Evolutionary conservation across 2,888 invertebrate genomes (phyloP).

Genomic region (Cantharis rufa): DNA sequence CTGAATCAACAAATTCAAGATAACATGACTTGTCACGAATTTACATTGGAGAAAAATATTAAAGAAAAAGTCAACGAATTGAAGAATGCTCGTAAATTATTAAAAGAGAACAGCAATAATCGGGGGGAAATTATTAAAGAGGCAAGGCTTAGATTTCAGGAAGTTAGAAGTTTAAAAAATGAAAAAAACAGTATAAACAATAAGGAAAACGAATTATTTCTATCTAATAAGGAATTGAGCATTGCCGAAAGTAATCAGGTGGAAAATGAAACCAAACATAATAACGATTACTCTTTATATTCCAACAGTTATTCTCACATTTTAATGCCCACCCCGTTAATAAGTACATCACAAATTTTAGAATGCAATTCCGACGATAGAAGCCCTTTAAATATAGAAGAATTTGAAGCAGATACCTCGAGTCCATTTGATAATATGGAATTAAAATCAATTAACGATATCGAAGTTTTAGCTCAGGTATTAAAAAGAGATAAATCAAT

Average conservation of each 20-base stretch:
- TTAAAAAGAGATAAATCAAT: slow-evolving; percentile 53
- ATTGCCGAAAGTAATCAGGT: not conserved
- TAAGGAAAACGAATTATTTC: slow-evolving; percentile 31
- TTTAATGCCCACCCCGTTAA: slow-evolving; percentile 55
- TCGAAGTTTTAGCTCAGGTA: slow-evolving; percentile 87
- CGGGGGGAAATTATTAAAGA: slow-evolving; percentile 65
- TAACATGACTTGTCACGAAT: slow-evolving; percentile 69
- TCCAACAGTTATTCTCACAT: slow-evolving; percentile 48
- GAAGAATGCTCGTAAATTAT: slow-evolving; percentile 66
- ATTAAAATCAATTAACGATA: slow-evolving; percentile 88
- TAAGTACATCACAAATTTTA: slow-evolving; percentile 35
- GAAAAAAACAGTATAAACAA: slow-evolving; percentile 28
- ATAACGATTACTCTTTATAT: slow-evolving; percentile 6
- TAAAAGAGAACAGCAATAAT: slow-evolving; percentile 64
- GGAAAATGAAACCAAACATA: not conserved
- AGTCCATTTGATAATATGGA: slow-evolving; percentile 94
- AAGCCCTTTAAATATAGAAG: slow-evolving; percentile 64
- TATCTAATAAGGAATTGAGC: slow-evolving; percentile 13
- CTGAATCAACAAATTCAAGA: slow-evolving; percentile 59
- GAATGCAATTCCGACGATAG: slow-evolving; percentile 40
- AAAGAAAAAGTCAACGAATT: slow-evolving; percentile 74
- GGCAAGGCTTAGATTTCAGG: slow-evolving; percentile 57
- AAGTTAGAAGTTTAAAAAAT: slow-evolving; percentile 45
- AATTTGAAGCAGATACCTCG: slow-evolving; percentile 90
- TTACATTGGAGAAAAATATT: slow-evolving; percentile 73